phyloP scores from a whole-genome alignment of 2,888 invertebrate species.

The Andrena marginata region DNA sequence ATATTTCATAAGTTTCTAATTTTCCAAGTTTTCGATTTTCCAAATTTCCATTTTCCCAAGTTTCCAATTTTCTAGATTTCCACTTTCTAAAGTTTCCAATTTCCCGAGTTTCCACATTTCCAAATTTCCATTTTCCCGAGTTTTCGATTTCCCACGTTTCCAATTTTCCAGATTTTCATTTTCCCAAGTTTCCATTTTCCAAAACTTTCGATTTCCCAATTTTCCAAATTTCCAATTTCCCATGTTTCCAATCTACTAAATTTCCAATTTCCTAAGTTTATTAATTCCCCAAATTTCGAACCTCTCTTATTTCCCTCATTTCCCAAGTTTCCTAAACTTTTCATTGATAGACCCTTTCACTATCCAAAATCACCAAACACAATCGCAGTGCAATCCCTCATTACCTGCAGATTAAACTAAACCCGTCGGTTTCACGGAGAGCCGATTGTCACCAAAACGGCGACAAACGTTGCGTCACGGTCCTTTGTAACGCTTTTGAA shows the following conservation, averaged over 20 bases:
- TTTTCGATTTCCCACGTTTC: not conserved
- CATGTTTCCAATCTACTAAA: too few relatives aligned
- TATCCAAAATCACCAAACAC: too few relatives aligned
- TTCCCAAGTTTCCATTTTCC: not conserved
- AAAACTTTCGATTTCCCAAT: too few relatives aligned
- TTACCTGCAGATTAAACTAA: conserved; percentile 19
- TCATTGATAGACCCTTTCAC: too few relatives aligned
- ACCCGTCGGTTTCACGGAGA: not conserved
- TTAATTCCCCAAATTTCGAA: not conserved
- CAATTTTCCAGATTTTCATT: not conserved
- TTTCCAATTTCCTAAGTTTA: not conserved
- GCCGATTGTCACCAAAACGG: conserved; percentile 37
- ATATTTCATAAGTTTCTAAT: not conserved
- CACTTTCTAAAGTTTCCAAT: too few relatives aligned
- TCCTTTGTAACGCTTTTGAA: conserved; percentile 36
- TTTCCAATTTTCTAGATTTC: not conserved
- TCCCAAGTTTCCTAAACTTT: not conserved
- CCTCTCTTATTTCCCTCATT: too few relatives aligned
- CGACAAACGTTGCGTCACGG: conserved; percentile 14
- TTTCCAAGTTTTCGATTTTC: not conserved
- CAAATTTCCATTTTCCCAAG: not conserved
- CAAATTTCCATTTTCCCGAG: too few relatives aligned
- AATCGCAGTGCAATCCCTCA: not conserved
- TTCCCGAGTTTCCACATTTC: too few relatives aligned
- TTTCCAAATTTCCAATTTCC: too few relatives aligned